phyloP scores from a whole-genome alignment of 1,140 invertebrate species.

The Vanessa tameamea region DNA sequence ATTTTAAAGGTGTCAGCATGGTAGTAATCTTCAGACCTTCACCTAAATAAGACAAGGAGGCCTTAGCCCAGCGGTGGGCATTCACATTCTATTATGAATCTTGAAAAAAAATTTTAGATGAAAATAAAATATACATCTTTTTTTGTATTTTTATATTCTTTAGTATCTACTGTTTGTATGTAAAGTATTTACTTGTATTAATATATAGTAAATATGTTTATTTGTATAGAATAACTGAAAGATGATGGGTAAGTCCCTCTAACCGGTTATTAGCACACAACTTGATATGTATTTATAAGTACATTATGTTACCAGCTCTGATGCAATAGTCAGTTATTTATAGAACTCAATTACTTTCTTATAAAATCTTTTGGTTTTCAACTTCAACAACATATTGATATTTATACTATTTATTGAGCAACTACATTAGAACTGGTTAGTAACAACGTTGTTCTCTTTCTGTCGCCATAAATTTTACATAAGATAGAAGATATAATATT shows the following conservation, averaged over 20 bases:
- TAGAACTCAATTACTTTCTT: background rate
- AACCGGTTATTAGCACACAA: slow-evolving; percentile 7
- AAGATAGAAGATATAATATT: too few species aligned
- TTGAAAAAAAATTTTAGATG: too few species aligned
- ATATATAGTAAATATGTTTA: background rate
- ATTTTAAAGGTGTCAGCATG: too few species aligned
- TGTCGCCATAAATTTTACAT: too few species aligned
- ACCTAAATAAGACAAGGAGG: too few species aligned
- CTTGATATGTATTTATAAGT: background rate
- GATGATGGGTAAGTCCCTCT: slow-evolving; percentile 12
- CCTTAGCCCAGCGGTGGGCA: too few species aligned
- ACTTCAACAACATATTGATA: background rate
- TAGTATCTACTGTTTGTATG: background rate
- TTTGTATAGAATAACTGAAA: slow-evolving; percentile 1
- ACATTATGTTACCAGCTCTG: background rate
- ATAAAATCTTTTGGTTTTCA: background rate
- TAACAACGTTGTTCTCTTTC: too few species aligned
- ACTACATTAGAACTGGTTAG: too few species aligned
- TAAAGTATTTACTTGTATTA: background rate
- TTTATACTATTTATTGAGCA: too few species aligned
- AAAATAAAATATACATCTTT: too few species aligned
- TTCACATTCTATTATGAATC: too few species aligned
- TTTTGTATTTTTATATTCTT: background rate
- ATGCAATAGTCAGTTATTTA: background rate
- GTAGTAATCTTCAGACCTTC: too few species aligned